Conservation (phyloP, 2,797 vertebrate species). For the Cephalopachus bancanus region DNA sequence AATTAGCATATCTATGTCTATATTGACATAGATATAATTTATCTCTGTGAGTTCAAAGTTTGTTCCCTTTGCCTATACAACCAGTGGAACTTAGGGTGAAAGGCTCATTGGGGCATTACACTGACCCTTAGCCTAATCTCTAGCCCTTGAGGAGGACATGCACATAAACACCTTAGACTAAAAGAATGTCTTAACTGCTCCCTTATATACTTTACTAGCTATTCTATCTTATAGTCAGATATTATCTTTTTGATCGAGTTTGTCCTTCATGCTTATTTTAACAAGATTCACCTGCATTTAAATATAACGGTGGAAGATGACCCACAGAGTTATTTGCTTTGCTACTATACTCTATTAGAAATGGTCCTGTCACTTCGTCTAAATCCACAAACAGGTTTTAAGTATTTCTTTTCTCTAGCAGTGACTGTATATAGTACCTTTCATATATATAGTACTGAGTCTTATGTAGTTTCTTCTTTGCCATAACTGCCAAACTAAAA, state of each 20-base stretch:
- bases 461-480: not conserved
- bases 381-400: not conserved
- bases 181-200: not conserved
- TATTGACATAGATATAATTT: not conserved
- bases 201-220: not conserved
- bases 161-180: not conserved
- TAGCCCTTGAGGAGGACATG: not conserved
- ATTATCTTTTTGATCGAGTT: not conserved
- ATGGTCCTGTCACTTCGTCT: not conserved
- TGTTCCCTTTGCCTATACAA: not conserved
- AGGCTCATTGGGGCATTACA: not conserved
- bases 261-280: not conserved
- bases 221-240: not conserved
- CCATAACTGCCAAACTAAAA: not conserved
- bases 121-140: rapidly evolving
- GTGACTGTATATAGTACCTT: not conserved
- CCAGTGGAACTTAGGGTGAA: not conserved
- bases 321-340: not conserved
- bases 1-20: not conserved
- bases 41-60: not conserved
- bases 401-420: not conserved
- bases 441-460: not conserved
- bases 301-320: not conserved
- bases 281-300: not conserved
- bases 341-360: not conserved